These are phyloP conservation scores for Ammodytes dubius DNA, from an alignment of 2,113 vertebrate genomes.

Conservation along the genomic window DNA sequence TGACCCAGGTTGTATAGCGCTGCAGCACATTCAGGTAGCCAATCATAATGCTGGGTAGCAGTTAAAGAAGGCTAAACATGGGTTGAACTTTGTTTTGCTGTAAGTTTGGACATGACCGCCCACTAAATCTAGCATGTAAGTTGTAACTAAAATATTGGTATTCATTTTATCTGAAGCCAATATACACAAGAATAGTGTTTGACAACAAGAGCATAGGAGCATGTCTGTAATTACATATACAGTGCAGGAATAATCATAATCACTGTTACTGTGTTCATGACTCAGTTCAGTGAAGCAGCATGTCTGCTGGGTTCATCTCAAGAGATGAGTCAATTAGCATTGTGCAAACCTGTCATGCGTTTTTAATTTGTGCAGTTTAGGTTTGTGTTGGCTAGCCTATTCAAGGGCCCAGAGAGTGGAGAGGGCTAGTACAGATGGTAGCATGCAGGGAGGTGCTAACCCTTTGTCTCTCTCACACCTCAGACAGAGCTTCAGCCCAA, in stretches of 20 bases:
- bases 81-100: conserved; percentile 3
- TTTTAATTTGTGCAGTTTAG: conserved; percentile 56
- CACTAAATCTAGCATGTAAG: conserved; percentile 4
- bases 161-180: conserved; percentile 24
- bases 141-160: neutral
- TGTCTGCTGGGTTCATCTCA: conserved; percentile 56
- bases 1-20: neutral
- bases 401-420: conserved; percentile 14
- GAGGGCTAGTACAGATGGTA: conserved; percentile 66
- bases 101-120: neutral
- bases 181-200: neutral
- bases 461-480: conserved; percentile 69
- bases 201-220: neutral
- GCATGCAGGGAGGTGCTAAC: conserved; percentile 66
- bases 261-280: conserved; percentile 41
- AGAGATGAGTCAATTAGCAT: conserved; percentile 61
- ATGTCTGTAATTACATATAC: conserved; percentile 7
- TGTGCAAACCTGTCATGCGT: conserved; percentile 52
- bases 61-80: neutral
- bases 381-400: conserved; percentile 38
- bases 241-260: conserved; percentile 25
- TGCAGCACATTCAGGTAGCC: too few relatives aligned
- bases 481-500: conserved; percentile 50
- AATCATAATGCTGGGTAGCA: neutral
- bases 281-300: conserved; percentile 51